Percentiles rank a stretch among this genome's conserved stretches.
phyloP scores from a whole-genome alignment of 2,113 vertebrate species.

The Nicator chloris region DNA sequence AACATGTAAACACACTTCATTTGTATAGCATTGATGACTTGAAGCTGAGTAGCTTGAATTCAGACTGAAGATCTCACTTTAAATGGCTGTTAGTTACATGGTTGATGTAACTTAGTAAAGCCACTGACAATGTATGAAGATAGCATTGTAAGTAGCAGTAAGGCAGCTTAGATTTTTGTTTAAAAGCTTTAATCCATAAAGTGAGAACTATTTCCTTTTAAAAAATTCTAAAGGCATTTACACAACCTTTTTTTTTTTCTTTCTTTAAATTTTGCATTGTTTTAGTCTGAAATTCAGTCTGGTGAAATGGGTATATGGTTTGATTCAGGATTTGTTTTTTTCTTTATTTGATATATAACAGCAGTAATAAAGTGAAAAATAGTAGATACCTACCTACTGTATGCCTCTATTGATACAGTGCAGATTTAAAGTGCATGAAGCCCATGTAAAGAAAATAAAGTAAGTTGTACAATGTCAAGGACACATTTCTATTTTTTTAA shows the following conservation, averaged over 20 bases:
- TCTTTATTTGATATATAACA: background rate
- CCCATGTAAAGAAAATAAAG: background rate
- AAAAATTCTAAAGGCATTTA: background rate
- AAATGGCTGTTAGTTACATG: background rate
- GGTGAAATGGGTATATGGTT: background rate
- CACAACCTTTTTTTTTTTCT: too few species aligned
- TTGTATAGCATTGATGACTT: background rate
- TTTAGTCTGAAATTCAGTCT: background rate
- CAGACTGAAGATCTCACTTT: background rate
- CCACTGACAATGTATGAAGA: background rate
- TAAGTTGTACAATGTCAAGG: background rate
- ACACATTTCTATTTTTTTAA: background rate
- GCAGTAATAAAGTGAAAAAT: background rate
- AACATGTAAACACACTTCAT: background rate
- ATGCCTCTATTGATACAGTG: background rate
- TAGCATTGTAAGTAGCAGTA: background rate
- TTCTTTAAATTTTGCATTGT: background rate
- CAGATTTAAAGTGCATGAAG: background rate
- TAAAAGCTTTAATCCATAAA: background rate
- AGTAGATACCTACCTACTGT: background rate
- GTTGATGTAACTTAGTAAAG: background rate
- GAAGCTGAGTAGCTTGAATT: background rate
- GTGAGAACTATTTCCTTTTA: background rate
- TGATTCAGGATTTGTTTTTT: background rate
- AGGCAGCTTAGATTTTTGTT: background rate